Evolutionary conservation across 1,140 invertebrate species (phyloP).

Genomic region (Helicoverpa zea): DNA sequence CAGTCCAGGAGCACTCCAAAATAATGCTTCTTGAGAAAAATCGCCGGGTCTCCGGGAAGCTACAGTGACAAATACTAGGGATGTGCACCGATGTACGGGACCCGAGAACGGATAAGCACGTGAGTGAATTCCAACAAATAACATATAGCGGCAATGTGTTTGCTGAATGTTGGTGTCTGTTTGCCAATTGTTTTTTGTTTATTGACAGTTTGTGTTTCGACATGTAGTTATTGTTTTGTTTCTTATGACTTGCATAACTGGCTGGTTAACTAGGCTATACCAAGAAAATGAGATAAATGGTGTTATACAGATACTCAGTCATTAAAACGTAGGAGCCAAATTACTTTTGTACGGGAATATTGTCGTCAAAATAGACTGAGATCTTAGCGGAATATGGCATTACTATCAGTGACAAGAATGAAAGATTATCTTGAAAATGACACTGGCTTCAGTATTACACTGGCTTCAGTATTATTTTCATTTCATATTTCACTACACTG

Average conservation of each 20-base stretch:
- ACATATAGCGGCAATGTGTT: conserved; percentile 21
- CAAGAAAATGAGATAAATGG: too few relatives aligned
- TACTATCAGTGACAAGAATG: too few relatives aligned
- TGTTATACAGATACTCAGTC: too few relatives aligned
- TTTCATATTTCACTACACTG: too few relatives aligned
- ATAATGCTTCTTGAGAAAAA: conserved; percentile 27
- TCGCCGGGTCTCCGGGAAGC: conserved; percentile 8
- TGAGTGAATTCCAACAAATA: conserved; percentile 37
- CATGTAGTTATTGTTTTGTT: not conserved
- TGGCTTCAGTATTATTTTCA: too few relatives aligned
- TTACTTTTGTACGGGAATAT: too few relatives aligned
- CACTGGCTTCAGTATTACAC: too few relatives aligned
- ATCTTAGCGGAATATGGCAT: too few relatives aligned
- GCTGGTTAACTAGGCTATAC: too few relatives aligned
- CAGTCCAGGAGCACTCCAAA: not conserved
- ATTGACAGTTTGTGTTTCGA: not conserved
- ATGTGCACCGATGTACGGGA: conserved; percentile 7
- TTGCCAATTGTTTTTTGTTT: not conserved
- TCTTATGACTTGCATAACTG: not conserved
- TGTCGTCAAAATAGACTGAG: too few relatives aligned
- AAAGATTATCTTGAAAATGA: too few relatives aligned
- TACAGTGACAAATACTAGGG: conserved; percentile 40
- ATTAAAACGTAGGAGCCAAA: too few relatives aligned
- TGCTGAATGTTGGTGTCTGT: conserved; percentile 3
- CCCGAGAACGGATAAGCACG: conserved; percentile 10